Evolutionary conservation across 2,797 vertebrate species (phyloP).

Genomic region (Lagodon rhomboides): DNA sequence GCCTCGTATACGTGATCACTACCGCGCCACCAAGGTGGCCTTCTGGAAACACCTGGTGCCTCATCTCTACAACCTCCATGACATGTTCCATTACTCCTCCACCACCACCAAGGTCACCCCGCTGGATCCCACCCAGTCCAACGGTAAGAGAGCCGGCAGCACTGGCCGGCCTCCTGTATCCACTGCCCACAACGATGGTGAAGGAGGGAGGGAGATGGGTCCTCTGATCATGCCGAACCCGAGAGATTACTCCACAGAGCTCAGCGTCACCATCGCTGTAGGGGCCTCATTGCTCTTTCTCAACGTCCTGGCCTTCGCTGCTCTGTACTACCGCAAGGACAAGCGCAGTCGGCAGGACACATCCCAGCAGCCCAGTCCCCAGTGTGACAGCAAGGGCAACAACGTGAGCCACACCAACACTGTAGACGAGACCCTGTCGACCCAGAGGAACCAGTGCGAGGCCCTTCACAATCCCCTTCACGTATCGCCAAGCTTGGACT

Average conservation of each 20-base stretch:
- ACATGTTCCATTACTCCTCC: slow-evolving; percentile 99
- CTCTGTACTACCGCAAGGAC: slow-evolving; percentile 99
- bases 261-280: slow-evolving; percentile 98
- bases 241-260: slow-evolving; percentile 98
- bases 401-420: slow-evolving; percentile 88
- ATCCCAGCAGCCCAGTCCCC: slow-evolving; percentile 94
- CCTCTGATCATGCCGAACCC: slow-evolving; percentile 96
- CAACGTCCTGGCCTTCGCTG: slow-evolving; percentile 97
- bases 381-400: slow-evolving; percentile 87
- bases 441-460: slow-evolving; percentile 91
- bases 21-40: slow-evolving; percentile 98
- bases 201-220: slow-evolving; percentile 86
- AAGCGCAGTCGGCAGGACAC: slow-evolving; percentile 94
- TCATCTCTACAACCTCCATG: slow-evolving; percentile 98
- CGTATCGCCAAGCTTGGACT: slow-evolving; percentile 91
- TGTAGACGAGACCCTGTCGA: slow-evolving; percentile 90
- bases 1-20: slow-evolving; percentile 97
- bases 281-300: slow-evolving; percentile 98
- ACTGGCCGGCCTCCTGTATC: slow-evolving; percentile 95
- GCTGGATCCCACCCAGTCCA: slow-evolving; percentile 94
- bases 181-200: slow-evolving; percentile 90
- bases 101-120: slow-evolving; percentile 99
- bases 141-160: slow-evolving; percentile 88
- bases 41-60: slow-evolving; percentile 99
- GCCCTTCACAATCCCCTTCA: slow-evolving; percentile 91